Conservation (phyloP, 2,888 invertebrate species). For the Neelides folsomi region DNA sequence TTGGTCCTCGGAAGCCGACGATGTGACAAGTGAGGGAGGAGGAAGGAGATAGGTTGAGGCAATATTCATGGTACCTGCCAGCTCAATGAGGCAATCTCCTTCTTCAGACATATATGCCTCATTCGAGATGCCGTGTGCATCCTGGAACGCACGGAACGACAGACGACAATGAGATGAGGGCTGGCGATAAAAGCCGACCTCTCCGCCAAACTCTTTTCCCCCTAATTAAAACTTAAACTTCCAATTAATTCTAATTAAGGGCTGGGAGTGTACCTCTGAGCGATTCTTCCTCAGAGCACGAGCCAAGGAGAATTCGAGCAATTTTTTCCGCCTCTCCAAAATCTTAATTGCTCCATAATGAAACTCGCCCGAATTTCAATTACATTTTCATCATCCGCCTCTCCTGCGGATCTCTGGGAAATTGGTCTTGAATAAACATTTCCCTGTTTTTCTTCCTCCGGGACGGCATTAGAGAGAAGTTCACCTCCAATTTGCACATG, state of each 20-base stretch:
- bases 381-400: slow-evolving; percentile 21
- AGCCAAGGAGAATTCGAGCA: background rate
- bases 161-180: too few species aligned
- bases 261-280: slow-evolving; percentile 4
- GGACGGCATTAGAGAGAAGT: too few species aligned
- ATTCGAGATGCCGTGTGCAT: too few species aligned
- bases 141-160: too few species aligned
- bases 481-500: too few species aligned
- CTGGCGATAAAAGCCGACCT: background rate
- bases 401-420: too few species aligned
- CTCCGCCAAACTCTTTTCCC: slow-evolving; percentile 10
- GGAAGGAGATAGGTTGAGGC: background rate
- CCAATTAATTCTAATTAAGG: slow-evolving; percentile 24
- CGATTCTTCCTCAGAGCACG: background rate
- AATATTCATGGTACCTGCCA: background rate
- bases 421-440: too few species aligned
- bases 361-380: slow-evolving; percentile 22
- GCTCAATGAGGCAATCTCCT: background rate
- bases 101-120: too few species aligned
- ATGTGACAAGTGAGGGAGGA: background rate
- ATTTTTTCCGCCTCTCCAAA: slow-evolving; percentile 7
- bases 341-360: slow-evolving; percentile 21
- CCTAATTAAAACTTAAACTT: slow-evolving; percentile 22
- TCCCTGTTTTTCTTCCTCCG: too few species aligned
- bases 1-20: too few species aligned